phyloP scores from a whole-genome alignment of 2,797 vertebrate species.

The Trachurus trachurus region DNA sequence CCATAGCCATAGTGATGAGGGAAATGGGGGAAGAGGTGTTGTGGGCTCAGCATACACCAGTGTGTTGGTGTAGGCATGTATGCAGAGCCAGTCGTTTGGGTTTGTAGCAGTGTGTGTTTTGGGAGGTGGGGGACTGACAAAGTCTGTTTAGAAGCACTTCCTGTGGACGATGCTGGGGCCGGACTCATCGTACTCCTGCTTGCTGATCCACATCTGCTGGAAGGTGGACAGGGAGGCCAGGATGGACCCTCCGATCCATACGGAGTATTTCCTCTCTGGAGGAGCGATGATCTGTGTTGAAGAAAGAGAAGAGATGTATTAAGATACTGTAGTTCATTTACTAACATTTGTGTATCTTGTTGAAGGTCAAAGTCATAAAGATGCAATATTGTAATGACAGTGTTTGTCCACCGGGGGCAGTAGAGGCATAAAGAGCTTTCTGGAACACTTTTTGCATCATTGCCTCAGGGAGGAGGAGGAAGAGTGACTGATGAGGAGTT shows the following conservation, averaged over 20 bases:
- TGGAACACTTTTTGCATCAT: neutral
- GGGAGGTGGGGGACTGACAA: constrained; percentile 60
- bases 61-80: constrained; percentile 77
- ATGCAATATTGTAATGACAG: neutral
- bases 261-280: constrained; percentile 89
- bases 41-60: constrained; percentile 74
- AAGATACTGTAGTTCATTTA: neutral
- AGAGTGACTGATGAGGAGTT: neutral
- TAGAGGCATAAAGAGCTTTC: constrained; percentile 19
- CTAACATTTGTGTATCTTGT: neutral
- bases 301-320: neutral
- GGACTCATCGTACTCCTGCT: constrained; percentile 90
- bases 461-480: neutral
- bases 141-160: constrained; percentile 90
- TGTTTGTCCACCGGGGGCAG: constrained; percentile 36
- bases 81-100: constrained; percentile 87
- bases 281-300: constrained; percentile 86
- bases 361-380: neutral
- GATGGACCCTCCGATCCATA: constrained; percentile 90
- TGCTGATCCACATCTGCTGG: constrained; percentile 92
- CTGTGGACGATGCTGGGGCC: constrained; percentile 89
- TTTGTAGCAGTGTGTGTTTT: constrained; percentile 82
- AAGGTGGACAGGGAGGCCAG: constrained; percentile 90
- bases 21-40: constrained; percentile 68
- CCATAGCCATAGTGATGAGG: constrained; percentile 77